Base-by-base conservation (phyloP, 2,113 vertebrate genomes). In the Periophthalmodon schlosseri region DNA sequence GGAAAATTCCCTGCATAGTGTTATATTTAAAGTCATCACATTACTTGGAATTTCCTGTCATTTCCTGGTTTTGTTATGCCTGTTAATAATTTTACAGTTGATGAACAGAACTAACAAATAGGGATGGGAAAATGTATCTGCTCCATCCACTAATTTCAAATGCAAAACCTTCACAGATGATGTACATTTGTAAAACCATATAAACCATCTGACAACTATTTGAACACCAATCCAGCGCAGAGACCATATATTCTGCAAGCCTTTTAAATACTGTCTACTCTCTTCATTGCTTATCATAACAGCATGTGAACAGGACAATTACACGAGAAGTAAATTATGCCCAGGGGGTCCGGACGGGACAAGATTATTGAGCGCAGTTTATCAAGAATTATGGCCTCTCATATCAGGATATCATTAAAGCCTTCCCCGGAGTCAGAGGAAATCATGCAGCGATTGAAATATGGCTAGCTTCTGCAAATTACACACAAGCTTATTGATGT, bases 331-430 rank as follows among this genome's bases (percentile, higher is more conserved):
- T 82, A 82, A 83, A 84, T 89, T 74, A 81, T 50, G 76, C 83
- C 86, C 77, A 5, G 77, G 77, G 86, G 88, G 67, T 69, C 23
- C 0, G 54, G 56, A 60, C 69, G 68, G 68, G 63, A 70, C 70
- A 58, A 46, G 76, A 88, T 88, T 84, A 87, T 67, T 83, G 80
- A 84, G 80, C 60, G 81, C 64, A 78, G 74, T 83, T 87, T 78
- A 86, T 81, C 80, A 74, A 81, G 83, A 88, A 85, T 89, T 85
- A 91, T 83, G 68, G 84, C 70, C 67, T 69, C 76, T 86, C 85
- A 81, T 87, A 85, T 90, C 84, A 81, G 77, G 85, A 81, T 83
- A 76, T 87, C 86, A 90, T 91, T 91, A 91, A 89, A 89, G 82
- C 83, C 79, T 88, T 81, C 86, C 89, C 87, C 79, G 69, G 81